These are phyloP conservation scores for Rhagoletis pomonella DNA, from an alignment of 1,140 invertebrate genomes.

Conservation along the genomic window DNA sequence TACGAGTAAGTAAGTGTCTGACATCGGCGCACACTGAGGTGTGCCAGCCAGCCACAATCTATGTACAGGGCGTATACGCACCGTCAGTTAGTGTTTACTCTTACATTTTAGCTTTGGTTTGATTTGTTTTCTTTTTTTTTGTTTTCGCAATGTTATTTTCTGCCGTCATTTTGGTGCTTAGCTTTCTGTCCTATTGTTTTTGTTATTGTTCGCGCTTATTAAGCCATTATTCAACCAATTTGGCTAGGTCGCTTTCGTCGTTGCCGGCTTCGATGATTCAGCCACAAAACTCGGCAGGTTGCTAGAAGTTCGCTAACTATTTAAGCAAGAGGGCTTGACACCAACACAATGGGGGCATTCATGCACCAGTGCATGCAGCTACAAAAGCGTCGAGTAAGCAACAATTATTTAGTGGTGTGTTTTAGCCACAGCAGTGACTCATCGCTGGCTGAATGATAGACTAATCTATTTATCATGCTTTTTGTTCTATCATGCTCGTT, in stretches of 20 bases:
- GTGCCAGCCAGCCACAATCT: not conserved
- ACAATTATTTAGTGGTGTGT: not conserved
- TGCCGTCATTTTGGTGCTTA: not conserved
- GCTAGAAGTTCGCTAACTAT: not conserved
- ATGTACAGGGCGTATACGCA: conserved; percentile 32
- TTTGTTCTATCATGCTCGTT: not conserved
- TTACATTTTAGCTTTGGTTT: conserved; percentile 11
- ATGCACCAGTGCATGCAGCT: not conserved
- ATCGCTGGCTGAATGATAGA: not conserved
- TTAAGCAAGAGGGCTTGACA: not conserved
- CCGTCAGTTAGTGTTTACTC: not conserved
- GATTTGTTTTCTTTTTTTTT: not conserved
- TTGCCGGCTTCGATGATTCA: not conserved
- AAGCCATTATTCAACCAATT: conserved; percentile 25
- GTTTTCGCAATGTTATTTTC: not conserved
- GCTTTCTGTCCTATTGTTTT: not conserved
- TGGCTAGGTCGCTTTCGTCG: not conserved
- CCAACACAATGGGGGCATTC: not conserved
- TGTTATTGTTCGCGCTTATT: not conserved
- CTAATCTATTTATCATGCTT: not conserved
- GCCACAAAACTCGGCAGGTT: not conserved
- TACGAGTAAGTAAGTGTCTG: not conserved
- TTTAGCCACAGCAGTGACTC: not conserved
- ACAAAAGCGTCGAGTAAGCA: conserved; percentile 3
- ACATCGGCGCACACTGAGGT: not conserved